A percentile compares a stretch with the other conserved stretches of the same genome.
Conservation (phyloP, 2,113 vertebrate genomes). For the Tenebrosternarchus preto region DNA sequence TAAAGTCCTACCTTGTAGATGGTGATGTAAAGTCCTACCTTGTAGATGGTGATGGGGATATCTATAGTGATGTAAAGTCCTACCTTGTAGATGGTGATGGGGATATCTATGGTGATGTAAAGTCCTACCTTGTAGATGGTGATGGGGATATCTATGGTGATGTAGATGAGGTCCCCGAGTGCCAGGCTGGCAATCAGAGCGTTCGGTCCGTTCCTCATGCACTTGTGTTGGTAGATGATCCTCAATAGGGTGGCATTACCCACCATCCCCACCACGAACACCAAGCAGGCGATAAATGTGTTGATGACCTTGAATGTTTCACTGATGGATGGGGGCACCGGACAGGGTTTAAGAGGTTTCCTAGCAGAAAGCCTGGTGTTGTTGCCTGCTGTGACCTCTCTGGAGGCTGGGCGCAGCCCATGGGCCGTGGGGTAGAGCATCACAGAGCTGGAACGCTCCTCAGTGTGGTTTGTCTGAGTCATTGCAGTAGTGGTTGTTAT, state of each 20-base stretch:
- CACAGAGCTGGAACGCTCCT: slow-evolving; percentile 22
- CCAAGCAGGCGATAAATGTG: slow-evolving; percentile 85
- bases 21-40: no score
- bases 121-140: slow-evolving; percentile 89
- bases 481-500: slow-evolving; percentile 69
- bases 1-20: no score
- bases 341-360: slow-evolving; percentile 58
- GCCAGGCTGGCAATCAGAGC: slow-evolving; percentile 96
- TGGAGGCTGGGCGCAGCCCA: neutral
- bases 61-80: neutral
- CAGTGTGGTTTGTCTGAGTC: slow-evolving; percentile 68
- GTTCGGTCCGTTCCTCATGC: slow-evolving; percentile 98
- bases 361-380: slow-evolving; percentile 6
- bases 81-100: slow-evolving; percentile 88
- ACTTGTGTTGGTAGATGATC: slow-evolving; percentile 99
- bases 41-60: neutral
- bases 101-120: neutral
- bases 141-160: slow-evolving; percentile 91
- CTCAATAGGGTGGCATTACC: slow-evolving; percentile 93
- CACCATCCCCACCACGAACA: slow-evolving; percentile 94
- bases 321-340: slow-evolving; percentile 71
- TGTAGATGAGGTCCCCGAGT: slow-evolving; percentile 95
- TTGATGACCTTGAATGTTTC: slow-evolving; percentile 90
- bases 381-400: slow-evolving; percentile 36
- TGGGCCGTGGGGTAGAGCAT: slow-evolving; percentile 47